A percentile compares a stretch with the other conserved stretches of the same genome.
Evolutionary conservation across 2,797 vertebrate genomes (phyloP).

Genomic region (Neosalanx taihuensis): DNA sequence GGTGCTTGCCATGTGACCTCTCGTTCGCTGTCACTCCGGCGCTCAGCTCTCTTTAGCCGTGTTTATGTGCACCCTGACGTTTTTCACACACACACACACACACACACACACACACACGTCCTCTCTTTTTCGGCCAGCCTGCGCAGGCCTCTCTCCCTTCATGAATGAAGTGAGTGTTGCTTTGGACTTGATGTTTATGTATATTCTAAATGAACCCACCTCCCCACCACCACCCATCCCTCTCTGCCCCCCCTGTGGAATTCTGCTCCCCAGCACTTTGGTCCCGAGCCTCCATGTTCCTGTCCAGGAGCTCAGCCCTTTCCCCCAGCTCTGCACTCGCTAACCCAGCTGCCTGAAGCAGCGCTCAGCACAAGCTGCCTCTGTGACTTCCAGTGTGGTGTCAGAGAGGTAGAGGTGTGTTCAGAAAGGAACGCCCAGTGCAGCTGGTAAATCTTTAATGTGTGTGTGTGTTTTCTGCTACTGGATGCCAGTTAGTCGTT

Average conservation of each 20-base stretch:
- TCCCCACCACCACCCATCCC: too few species aligned
- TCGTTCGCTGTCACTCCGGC: not conserved
- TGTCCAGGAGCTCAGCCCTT: not conserved
- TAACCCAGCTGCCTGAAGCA: not conserved
- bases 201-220: constrained; percentile 12
- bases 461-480: not conserved
- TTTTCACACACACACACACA: not conserved
- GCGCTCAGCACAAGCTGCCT: constrained; percentile 17
- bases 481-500: not conserved
- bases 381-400: constrained; percentile 10
- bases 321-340: not conserved
- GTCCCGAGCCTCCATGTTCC: not conserved
- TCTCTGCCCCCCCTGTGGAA: not conserved
- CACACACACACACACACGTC: constrained; percentile 1
- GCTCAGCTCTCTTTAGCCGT: not conserved
- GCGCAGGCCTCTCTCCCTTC: not conserved
- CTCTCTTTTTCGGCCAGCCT: not conserved
- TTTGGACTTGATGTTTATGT: constrained; percentile 9
- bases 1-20: too few species aligned
- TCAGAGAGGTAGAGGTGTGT: constrained; percentile 2
- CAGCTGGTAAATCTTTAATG: too few species aligned
- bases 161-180: not conserved
- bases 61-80: too few species aligned
- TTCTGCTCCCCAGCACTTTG: not conserved
- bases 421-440: not conserved